Conservation (phyloP, 92 coral and sea anemone genomes). For the Metridium senile region DNA sequence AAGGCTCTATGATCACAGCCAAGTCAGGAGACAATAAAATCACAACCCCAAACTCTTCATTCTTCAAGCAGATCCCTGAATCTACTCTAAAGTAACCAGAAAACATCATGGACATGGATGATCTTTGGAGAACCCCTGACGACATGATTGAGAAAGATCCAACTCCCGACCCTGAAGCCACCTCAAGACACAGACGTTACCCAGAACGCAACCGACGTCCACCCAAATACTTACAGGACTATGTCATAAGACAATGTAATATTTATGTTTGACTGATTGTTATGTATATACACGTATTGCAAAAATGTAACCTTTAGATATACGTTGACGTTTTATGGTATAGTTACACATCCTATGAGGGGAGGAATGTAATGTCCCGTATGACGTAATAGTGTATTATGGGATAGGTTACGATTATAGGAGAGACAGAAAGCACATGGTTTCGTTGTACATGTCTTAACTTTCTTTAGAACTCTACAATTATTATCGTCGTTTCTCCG, state of each 20-base stretch:
- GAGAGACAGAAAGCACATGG: neutral
- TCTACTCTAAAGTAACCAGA: neutral
- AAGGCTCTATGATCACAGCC: conserved; percentile 68
- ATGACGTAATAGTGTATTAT: neutral
- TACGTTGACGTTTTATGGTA: neutral
- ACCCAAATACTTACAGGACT: neutral
- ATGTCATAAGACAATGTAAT: neutral
- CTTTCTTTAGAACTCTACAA: too few species aligned
- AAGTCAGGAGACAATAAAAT: conserved; percentile 13
- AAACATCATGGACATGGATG: neutral
- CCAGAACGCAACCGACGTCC: neutral
- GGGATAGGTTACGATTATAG: neutral
- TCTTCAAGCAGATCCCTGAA: conserved; percentile 29
- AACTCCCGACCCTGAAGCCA: neutral
- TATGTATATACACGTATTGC: neutral
- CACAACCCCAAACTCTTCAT: conserved; percentile 53
- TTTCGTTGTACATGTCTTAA: too few species aligned
- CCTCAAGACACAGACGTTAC: neutral
- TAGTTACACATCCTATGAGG: neutral
- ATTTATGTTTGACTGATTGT: neutral
- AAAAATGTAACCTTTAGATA: neutral
- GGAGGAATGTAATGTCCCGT: neutral
- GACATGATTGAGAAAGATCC: neutral
- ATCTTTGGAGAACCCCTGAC: neutral
- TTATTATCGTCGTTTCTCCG: too few species aligned